Evolutionary conservation across 2,113 vertebrate species (phyloP), one percentile per base, ranked within the genome.

Genomic region (Hymenochirus boettgeri): DNA sequence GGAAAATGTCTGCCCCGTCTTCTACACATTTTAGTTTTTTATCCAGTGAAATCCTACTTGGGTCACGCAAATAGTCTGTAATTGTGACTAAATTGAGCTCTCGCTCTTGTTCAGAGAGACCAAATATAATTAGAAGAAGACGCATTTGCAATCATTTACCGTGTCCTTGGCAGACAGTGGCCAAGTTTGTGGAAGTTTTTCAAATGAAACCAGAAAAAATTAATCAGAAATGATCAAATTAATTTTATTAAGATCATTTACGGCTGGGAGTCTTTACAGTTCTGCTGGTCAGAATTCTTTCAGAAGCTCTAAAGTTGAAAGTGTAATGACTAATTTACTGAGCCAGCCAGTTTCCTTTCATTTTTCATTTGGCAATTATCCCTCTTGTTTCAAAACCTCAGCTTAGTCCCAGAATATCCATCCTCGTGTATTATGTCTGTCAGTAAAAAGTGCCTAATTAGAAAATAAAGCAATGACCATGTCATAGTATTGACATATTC

Each of bases 301-400:
- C 1, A 2, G 65, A 58, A 64, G 64, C 57, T 79, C 72, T 57
- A 0, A 0, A 72, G 75, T 79, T 79, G 77, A 80, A 72, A 83
- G 79, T 79, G 79, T 85, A 87, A 85, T 23, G 47, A 72, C 70
- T 83, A 79, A 80, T 81, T 84, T 82, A 81, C 67, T 59, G 72
- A 84, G 75, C 52, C 7, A 57, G 71, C 61, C 63, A 58, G 46
- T 74, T 81, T 83, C 73, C 72, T 79, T 80, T 77, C 71, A 75
- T 82, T 85, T 85, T 82, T 83, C 72, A 79, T 71, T 78, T 76
- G n/a, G 72, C 45, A 79, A 70, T 87, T 85, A 81, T 82, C 64
- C 76, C 72, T 42, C 50, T 77, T 64, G 35, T 80, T 85, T 72
- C 74, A 74, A 80, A 86, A 74, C 31, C 45, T 42, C 73, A 70